These are phyloP conservation scores for Antrozous pallidus DNA, from an alignment of 2,797 vertebrate species.

Conservation along the genomic window DNA sequence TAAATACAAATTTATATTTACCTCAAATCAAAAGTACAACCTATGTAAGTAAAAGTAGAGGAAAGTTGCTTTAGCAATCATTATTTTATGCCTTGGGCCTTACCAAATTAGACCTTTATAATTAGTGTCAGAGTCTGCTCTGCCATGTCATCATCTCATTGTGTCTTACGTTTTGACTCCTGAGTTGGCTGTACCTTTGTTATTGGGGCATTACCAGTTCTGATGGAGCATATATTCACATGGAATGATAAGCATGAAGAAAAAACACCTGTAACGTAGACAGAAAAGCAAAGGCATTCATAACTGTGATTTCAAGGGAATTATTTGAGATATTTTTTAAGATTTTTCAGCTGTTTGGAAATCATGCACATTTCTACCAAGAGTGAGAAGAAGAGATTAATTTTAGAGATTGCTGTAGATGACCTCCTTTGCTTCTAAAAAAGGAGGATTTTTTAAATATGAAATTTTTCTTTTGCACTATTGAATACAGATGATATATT, in stretches of 20 bases:
- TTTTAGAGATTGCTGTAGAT: slow-evolving; percentile 1
- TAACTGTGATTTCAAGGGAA: not conserved
- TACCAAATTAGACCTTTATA: not conserved
- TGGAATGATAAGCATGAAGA: not conserved
- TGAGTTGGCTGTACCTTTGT: not conserved
- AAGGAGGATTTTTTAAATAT: not conserved
- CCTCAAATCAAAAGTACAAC: slow-evolving; percentile 28
- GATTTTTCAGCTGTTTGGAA: slow-evolving; percentile 34
- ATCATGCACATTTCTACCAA: not conserved
- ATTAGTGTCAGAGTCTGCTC: not conserved
- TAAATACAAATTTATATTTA: not conserved
- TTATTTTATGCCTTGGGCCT: not conserved
- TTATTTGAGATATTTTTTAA: not conserved
- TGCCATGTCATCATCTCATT: rapidly evolving
- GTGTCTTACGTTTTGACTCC: not conserved
- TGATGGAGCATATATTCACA: not conserved
- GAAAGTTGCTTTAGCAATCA: not conserved
- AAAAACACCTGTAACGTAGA: not conserved
- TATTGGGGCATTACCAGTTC: not conserved
- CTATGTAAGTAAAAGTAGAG: not conserved
- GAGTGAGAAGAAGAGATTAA: not conserved
- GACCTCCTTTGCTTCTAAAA: slow-evolving; percentile 21
- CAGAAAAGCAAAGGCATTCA: not conserved
- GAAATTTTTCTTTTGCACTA: slow-evolving; percentile 46
- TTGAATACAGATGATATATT: not conserved